Evolutionary conservation across 2,888 invertebrate genomes (phyloP), one percentile per base, ranked within the genome.

Genomic region (Ophion slaviceki): DNA sequence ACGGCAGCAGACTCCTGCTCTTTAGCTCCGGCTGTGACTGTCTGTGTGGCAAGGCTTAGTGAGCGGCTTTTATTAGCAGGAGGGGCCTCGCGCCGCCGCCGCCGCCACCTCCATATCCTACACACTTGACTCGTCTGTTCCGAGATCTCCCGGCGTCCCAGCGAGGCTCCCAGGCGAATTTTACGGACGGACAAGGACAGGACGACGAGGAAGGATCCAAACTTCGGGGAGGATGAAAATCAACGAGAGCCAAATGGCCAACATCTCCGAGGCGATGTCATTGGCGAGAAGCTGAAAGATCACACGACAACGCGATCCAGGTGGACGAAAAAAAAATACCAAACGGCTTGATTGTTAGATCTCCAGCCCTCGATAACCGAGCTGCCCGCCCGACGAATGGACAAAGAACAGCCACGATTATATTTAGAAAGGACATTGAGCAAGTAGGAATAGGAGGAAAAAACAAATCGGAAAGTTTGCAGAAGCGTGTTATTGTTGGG

Each of bases 31-130:
- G 92, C 93, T 92, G 93, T 93, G 91, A 94, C 93, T 93, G 93
- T 93, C 93, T 93, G 94, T 93, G 91, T 93, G 91, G 90, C 92
- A 87, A 88, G 91, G 93, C 91, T 92, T 92, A 92, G 93, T 91
- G 92, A 93, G 93, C 94, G 93, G 94, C 93, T 94, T 94, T 93
- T 94, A 93, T 94, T 93, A 92, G 93, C 93, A 92, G 93, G 92
- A 92, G 93, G 93, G 92, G 93, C 91, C 93, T 91, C 90, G 89
- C 92, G 90, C 92, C 92, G 8, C 40, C 40, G 40, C 40, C 8
- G 40, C 8, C 40, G 91, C 92, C 92, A 92, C 92, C 92, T 92
- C 92, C 92, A 92, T 90, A 90, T 89, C 53, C 53, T 53, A 53
- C 92, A 91, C 92, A 92, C 91, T 92, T 92, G 90, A 89, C 88